A percentile compares a stretch with the other conserved stretches of the same genome.
Evolutionary conservation across 53 echinoderm and acorn worm genomes (phyloP).

Genomic region (Echinarachnius parma): DNA sequence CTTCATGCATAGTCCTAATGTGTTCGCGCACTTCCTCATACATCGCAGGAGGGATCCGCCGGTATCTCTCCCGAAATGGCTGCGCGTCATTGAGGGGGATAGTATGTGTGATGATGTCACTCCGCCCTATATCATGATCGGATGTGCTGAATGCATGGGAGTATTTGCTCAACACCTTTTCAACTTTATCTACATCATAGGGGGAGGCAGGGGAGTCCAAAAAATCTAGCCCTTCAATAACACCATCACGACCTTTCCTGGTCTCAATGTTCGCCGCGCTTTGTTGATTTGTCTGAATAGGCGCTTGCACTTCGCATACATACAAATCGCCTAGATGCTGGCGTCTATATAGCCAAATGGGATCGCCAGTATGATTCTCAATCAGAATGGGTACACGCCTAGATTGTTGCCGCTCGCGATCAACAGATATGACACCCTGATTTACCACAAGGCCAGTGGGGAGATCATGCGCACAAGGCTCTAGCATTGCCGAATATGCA

Average conservation of each 20-base stretch:
- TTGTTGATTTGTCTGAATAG: background rate
- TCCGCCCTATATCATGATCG: conserved; percentile 37
- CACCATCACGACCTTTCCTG: background rate
- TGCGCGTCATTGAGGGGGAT: conserved; percentile 43
- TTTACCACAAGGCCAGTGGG: background rate
- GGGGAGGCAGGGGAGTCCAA: conserved; percentile 6
- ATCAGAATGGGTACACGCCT: conserved; percentile 6
- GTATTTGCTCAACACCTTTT: conserved; percentile 1
- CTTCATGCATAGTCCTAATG: conserved; percentile 25
- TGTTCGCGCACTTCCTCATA: conserved; percentile 48
- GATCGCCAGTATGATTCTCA: background rate
- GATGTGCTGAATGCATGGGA: conserved; percentile 25
- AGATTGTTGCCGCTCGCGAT: background rate
- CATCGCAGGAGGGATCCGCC: conserved; percentile 44
- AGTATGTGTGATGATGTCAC: conserved; percentile 20
- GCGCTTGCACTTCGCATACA: background rate
- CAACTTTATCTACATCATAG: conserved; percentile 1
- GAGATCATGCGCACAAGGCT: background rate
- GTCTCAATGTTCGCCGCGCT: background rate
- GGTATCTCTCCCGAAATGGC: conserved; percentile 44
- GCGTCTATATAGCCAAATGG: background rate
- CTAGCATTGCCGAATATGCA: conserved; percentile 13
- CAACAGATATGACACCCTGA: background rate
- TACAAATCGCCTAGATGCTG: background rate
- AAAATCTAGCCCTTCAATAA: conserved; percentile 16